Evolutionary conservation across 2,888 invertebrate species (phyloP), one percentile per base, ranked within the genome.

Genomic region (Troides helena): DNA sequence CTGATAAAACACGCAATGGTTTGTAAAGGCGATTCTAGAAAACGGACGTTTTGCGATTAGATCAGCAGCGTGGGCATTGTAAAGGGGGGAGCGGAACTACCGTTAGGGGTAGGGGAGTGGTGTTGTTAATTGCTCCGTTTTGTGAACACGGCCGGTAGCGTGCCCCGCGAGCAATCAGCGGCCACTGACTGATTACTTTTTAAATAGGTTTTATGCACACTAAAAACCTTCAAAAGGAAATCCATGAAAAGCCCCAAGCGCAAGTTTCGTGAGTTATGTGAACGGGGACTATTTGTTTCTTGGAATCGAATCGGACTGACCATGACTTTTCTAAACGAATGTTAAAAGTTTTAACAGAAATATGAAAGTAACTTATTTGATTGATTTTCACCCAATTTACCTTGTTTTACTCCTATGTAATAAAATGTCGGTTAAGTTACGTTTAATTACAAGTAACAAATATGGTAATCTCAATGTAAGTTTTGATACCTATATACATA

Each of bases 31-130:
- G 90, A 92, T 92, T 92, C 90, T 88, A 90, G 92, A 92, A 92
- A 92, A 92, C 92, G 92, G 89, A 87, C 92, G 90, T 92, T 92
- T 92, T 92, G 85, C 90, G 92, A 92, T 92, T 88, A 90, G 86
- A 92, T 92, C 92, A 82, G 86, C 81, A 75, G 78, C 84, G 80
- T 80, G 81, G 73, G 72, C 71, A 71, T 71, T 72, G 76, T 73
- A 74, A 73, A 79, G 81, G 81, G 82, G 81, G 82, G 78, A 61
- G 57, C 43, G 64, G 57, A 61, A 59, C 66, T 61, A 78, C 79
- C 68, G 62, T 70, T 65, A 65, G 62, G 77, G 80, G 79, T 81
- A 81, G 77, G 80, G 79, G 81, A 81, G 85, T 85, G 85, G 84
- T 82, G 86, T 82, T 88, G 92, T 90, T 92, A 92, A 92, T 92